phyloP scores from a whole-genome alignment of 2,888 invertebrate species.

The Tipula lateralis region DNA sequence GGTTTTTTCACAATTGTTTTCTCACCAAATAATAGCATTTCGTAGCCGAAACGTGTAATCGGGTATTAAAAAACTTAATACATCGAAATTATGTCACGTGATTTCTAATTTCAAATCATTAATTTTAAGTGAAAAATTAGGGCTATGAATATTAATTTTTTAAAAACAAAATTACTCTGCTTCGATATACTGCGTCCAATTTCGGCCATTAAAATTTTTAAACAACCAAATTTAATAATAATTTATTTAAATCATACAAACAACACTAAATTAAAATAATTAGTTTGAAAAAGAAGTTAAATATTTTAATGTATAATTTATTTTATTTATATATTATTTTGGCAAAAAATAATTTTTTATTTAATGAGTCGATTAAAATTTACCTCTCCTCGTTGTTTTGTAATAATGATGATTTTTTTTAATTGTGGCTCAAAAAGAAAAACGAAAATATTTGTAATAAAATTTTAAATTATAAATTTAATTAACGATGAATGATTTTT shows the following conservation, averaged over 20 bases:
- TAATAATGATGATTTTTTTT: not conserved
- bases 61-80: not conserved
- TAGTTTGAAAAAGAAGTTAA: not conserved
- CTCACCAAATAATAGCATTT: not conserved
- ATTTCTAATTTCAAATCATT: not conserved
- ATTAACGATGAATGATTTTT: conserved; percentile 11
- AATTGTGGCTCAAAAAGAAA: not conserved
- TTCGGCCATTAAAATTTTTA: not conserved
- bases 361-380: conserved; percentile 9
- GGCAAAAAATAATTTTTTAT: not conserved
- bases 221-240: not conserved
- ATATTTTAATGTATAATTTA: not conserved
- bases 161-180: not conserved
- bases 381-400: not conserved
- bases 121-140: not conserved
- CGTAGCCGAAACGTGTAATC: not conserved
- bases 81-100: not conserved
- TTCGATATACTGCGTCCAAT: not conserved
- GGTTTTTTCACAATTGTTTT: not conserved
- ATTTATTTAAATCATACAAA: not conserved
- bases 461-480: not conserved
- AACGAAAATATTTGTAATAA: not conserved
- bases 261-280: not conserved
- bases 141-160: not conserved
- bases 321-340: not conserved